These are phyloP conservation scores for Octomys mimax DNA, from an alignment of 2,797 vertebrate species.

Conservation along the genomic window DNA sequence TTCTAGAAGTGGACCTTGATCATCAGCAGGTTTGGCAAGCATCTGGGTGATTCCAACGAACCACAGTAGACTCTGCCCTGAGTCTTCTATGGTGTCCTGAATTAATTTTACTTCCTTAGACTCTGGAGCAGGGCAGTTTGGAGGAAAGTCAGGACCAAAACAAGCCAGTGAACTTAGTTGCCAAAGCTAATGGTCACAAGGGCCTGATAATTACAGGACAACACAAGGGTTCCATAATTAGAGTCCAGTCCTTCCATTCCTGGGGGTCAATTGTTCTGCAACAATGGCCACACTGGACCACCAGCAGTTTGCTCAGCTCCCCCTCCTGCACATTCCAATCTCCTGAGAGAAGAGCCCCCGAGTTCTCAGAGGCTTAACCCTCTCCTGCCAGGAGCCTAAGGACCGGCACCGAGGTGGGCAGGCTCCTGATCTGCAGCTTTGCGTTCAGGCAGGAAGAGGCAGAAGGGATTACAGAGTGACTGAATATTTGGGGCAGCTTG, in stretches of 20 bases:
- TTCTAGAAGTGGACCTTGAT: background rate
- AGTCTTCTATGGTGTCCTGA: background rate
- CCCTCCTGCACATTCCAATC: slow-evolving; percentile 97
- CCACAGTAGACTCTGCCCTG: background rate
- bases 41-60: background rate
- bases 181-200: slow-evolving; percentile 91
- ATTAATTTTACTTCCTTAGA: slow-evolving; percentile 76
- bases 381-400: slow-evolving; percentile 85
- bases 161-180: slow-evolving; percentile 78
- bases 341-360: slow-evolving; percentile 93
- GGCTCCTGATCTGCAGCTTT: background rate
- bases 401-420: background rate
- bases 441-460: background rate
- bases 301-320: slow-evolving; percentile 88
- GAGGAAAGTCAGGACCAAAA: slow-evolving; percentile 84
- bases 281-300: slow-evolving; percentile 96
- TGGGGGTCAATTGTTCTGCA: slow-evolving; percentile 96
- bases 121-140: slow-evolving; percentile 82
- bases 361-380: slow-evolving; percentile 88
- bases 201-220: slow-evolving; percentile 94
- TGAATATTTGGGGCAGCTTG: background rate
- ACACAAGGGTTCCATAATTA: slow-evolving; percentile 97
- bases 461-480: background rate
- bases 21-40: background rate
- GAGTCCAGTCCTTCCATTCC: slow-evolving; percentile 95